Base-by-base conservation (phyloP, 1,140 invertebrate genomes). In the Andrena cerasifolii region DNA sequence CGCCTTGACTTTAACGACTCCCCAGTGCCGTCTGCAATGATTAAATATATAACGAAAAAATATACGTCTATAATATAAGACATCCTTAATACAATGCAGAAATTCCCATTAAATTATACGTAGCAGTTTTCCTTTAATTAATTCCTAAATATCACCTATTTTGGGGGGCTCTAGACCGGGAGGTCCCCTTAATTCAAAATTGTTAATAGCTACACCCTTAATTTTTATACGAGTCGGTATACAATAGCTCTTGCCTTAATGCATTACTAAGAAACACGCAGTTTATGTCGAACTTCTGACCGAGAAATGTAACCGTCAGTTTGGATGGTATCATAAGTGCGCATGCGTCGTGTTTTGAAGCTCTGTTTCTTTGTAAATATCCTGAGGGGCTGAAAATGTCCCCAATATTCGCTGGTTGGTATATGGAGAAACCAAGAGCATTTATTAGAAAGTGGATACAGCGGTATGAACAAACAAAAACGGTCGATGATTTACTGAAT, bases 361-460 rank as follows among this genome's bases (percentile, higher is more conserved):
- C n/a, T 54, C 2, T 54, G 53, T 54, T 54, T 21, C 53, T 54
- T 21, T 54, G 53, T 28, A 28, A 54, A 54, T 21, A 54, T n/a
- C n/a, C n/a, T 8, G 24, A 54, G 53, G n/a, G 53, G 7, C n/a
- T 21, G 53, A 54, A 54, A 54, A 54, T 54, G 26, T 54, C 53
- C 21, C 53, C 18, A 54, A 2, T n/a, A 54, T 10, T 21, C 26
- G 7, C n/a, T 54, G 53, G 2, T 54, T 21, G 26, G n/a, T 54
- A 54, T 21, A 54, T 54, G 2, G 24, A 21, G 24, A 54, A 54
- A 54, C 24, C 53, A 54, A 54, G n/a, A 10, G 24, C 26, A 24
- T 54, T n/a, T 12, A 8, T 54, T 1, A 21, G 24, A 54, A 54
- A 54, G 7, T 54, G 7, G 18, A 54, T 54, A 40, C 4, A 40